Evolutionary conservation across 2,113 vertebrate genomes (phyloP), one percentile per base, ranked within the genome.

Genomic region (Casuarius casuarius): DNA sequence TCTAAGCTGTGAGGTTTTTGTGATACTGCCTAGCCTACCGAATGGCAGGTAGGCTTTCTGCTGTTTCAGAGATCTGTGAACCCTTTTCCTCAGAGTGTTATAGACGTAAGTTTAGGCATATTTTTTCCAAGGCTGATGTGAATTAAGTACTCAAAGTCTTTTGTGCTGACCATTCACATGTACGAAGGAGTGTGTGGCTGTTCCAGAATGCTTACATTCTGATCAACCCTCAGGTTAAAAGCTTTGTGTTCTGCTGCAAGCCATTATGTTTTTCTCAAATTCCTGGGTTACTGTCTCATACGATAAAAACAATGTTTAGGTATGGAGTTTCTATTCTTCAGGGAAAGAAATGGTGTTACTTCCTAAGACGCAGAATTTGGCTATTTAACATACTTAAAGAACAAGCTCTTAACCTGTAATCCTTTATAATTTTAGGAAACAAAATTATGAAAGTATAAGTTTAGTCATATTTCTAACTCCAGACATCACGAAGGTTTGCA

Each of bases 301-400:
- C 29, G 1, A n/a, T 42, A 11, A 5, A 15, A 65, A 35, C 3
- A 40, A 18, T 0, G 0, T 62, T 67, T 48, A 19, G 4, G 20
- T 38, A 62, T 8, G 2, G 7, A 46, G 0, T 71, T 46, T 0
- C 5, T 42, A 74, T n/a, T 35, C 15, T 77, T 59, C 46, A 74
- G 13, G 16, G 46, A 74, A 77, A 67, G 0, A 74, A 93, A 81
- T 7, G 7, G 2, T 23, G 1, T 38, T 86, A 2, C 12, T 90
- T 77, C 3, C 16, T 63, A 44, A 26, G 33, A 90, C 71, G 48
- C 14, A 44, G 11, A 75, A 63, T 87, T 61, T 78, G 28, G 1
- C 4, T 75, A 7, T 72, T 61, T 73, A 35, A 70, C 51, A 58
- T 75, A 68, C 25, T 7, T 78, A 71, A 78, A 90, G 22, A 78